Base-by-base conservation (phyloP, 2,113 vertebrate genomes). In the Speoplatyrhinus poulsoni region DNA sequence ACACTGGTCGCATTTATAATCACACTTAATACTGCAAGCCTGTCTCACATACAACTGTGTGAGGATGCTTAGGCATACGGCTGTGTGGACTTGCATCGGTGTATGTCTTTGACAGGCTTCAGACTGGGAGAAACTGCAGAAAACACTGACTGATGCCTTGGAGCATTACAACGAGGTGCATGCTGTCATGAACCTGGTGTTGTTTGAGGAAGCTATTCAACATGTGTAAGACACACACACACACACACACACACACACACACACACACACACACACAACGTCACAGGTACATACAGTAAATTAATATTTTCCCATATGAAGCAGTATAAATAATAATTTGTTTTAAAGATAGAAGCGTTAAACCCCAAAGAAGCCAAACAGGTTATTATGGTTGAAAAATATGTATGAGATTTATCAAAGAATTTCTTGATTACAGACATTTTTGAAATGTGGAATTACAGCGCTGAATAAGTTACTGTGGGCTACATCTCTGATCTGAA, bases 101-200 rank as follows among this genome's bases (percentile, higher is more conserved):
- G 15, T 36, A 16, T 7, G 53, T 82, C 90, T 88, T 82, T 91
- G 89, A 75, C 88, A 91, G 36, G 84, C 89, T 73, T 92, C 92
- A 78, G 94, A 96, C 86, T 95, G 94, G 93, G 93, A 96, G 86
- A 94, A 92, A 86, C 93, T 96, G 85, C 94, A 92, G 88, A 93
- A 94, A 93, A 96, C 93, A 62, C 93, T 96, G 88, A 93, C 82
- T 65, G 93, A 94, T 59, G 91, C 85, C 6, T 67, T 94, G 87
- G 93, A 95, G 87, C 92, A 92, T 84, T 93, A 94, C 86, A 93
- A 90, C 60, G 90, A 95, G 84, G 82, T 93, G 63, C 85, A 91
- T 11, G 90, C 91, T 58, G 90, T 90, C 85, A 87, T 91, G 92
- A 93, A 91, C 70, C 70, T 71, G 83, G 89, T 92, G 70, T 85